A percentile compares a stretch with the other conserved stretches of the same genome.
Conservation (phyloP, 2,113 vertebrate species). For the Sphaerodactylus townsendi region DNA sequence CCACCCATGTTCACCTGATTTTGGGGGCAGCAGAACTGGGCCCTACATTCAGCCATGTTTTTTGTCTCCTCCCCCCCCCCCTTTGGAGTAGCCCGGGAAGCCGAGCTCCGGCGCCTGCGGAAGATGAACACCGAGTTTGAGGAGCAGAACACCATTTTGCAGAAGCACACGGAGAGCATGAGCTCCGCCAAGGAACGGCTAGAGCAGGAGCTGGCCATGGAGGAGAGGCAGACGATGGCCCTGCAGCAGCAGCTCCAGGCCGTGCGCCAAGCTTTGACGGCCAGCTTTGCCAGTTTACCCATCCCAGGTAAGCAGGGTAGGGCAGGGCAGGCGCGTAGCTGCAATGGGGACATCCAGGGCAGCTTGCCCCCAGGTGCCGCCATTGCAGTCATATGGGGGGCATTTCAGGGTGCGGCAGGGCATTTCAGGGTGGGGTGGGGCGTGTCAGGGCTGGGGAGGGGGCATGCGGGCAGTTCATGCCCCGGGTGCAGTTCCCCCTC, state of each 20-base stretch:
- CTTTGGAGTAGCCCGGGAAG: conserved; percentile 84
- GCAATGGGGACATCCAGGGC: no score
- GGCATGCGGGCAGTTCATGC: no score
- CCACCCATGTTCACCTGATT: no score
- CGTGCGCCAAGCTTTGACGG: conserved; percentile 88
- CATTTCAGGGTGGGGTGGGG: no score
- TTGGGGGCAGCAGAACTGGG: no score
- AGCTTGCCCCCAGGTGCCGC: no score
- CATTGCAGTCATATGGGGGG: no score
- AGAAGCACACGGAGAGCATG: conserved; percentile 96
- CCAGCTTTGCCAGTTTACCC: conserved; percentile 88
- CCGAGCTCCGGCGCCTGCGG: conserved; percentile 90
- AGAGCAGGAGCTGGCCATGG: conserved; percentile 92
- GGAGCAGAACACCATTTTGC: conserved; percentile 94
- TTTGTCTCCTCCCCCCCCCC: conserved; percentile 14
- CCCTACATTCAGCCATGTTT: not conserved
- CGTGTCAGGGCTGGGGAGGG: no score
- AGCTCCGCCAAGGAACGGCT: conserved; percentile 93
- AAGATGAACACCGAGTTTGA: conserved; percentile 97
- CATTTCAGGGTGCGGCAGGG: no score
- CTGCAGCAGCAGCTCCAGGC: conserved; percentile 91
- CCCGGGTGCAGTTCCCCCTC: no score
- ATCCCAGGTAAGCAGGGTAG: conserved; percentile 86
- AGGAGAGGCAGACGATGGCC: conserved; percentile 89
- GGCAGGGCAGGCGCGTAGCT: no score